Percentiles rank a stretch among this genome's conserved stretches.
Evolutionary conservation across 2,113 vertebrate genomes (phyloP).

Genomic region (Petromus typicus): DNA sequence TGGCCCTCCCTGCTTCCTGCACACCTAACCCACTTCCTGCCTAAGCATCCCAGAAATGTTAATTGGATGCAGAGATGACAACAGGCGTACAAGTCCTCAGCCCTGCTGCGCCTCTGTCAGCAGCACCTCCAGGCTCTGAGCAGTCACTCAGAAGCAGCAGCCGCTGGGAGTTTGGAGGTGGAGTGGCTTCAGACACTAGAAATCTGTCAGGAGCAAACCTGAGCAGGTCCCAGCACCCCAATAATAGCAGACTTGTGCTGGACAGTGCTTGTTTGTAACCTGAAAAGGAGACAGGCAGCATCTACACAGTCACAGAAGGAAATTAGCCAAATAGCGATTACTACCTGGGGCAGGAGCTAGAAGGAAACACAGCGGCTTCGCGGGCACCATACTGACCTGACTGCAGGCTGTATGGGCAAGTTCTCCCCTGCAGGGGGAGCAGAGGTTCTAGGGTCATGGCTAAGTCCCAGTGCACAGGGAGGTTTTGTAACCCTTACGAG

Average conservation of each 20-base stretch:
- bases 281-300: neutral
- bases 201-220: neutral
- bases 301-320: neutral
- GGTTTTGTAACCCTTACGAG: neutral
- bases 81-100: neutral
- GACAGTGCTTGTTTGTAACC: neutral
- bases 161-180: neutral
- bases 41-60: neutral
- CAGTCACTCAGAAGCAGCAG: neutral
- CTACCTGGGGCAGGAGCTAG: rapidly evolving
- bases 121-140: neutral
- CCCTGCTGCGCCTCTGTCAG: neutral
- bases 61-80: neutral
- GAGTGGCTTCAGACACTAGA: neutral
- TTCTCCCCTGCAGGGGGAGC: neutral
- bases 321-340: too few species aligned
- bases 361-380: rapidly evolving
- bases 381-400: too few species aligned
- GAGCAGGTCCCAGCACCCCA: neutral
- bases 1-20: neutral
- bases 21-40: neutral
- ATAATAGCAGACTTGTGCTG: neutral
- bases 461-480: neutral
- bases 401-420: neutral
- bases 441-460: neutral